Base-by-base conservation (phyloP, 2,797 vertebrate species). In the Pagetopsis macropterus region DNA sequence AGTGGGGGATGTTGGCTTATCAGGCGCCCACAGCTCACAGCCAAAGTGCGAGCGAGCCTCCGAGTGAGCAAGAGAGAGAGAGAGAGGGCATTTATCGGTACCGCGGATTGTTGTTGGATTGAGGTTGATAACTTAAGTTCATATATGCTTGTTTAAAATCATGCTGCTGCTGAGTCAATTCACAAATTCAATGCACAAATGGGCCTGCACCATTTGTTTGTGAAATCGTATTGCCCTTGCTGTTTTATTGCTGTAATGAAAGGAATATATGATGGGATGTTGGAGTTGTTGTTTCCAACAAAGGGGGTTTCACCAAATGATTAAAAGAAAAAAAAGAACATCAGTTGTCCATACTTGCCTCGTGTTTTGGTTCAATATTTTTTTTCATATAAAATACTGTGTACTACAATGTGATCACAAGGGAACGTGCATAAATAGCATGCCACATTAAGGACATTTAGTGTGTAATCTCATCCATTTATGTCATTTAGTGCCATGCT, bases 61-160 rank as follows among this genome's bases (percentile, higher is more conserved):
- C 27, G 27, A 27, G 23, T 3, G 23, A 27, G 23, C 23, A 27
- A 27, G 23, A 27, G 23, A 27, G 23, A 27, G 23, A 23, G 21
- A 23, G 23, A 23, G 23, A 23, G 23, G 23, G 23, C 23, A 3
- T 23, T 4, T 4, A 27, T 27, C 27, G 27, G 27, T 27, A 27
- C 27, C 27, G 27, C 27, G 27, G 27, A 27, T 27, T 27, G 1
- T 27, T 27, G 27, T 27, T 4, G 27, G 27, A 27, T 27, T 27
- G 27, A 27, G 27, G 27, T 4, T 27, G 27, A 27, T 27, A 27
- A 27, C 4, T 27, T 54, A 44, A 71, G 55, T 72, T 72, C 44
- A 50, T 41, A 58, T 3, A 46, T 63, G 58, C 49, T 63, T 65
- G 68, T 79, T 57, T 69, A 40, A 70, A 66, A 65, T 44, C 54